Evolutionary conservation across 2,113 vertebrate genomes (phyloP).

Genomic region (Octodon degus): DNA sequence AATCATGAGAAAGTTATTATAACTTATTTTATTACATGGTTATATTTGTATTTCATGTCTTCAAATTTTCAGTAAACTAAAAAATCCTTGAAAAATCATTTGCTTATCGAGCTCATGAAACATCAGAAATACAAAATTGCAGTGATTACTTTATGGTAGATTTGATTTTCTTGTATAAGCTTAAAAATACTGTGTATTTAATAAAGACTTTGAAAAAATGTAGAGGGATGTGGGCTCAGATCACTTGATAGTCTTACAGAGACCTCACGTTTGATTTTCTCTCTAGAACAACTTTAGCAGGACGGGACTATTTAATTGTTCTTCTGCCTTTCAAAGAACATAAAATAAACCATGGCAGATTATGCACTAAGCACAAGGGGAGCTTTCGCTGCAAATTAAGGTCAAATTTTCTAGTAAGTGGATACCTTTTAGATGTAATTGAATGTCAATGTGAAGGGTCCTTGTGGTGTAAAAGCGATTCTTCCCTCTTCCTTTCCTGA

Average conservation of each 20-base stretch:
- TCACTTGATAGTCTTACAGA: constrained; percentile 16
- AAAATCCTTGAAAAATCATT: not conserved
- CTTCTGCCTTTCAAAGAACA: constrained; percentile 50
- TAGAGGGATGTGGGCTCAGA: not conserved
- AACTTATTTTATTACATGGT: not conserved
- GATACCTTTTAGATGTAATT: constrained; percentile 24
- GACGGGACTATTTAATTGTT: constrained; percentile 63
- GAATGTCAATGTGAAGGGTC: constrained; percentile 35
- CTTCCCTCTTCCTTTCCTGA: not conserved
- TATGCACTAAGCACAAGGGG: constrained; percentile 34
- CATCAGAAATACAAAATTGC: not conserved
- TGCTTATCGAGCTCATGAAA: not conserved
- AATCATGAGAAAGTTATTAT: not conserved
- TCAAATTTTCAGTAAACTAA: not conserved
- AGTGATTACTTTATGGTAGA: not conserved
- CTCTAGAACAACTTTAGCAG: constrained; percentile 25
- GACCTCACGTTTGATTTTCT: constrained; percentile 48
- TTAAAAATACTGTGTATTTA: not conserved
- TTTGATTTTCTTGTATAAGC: not conserved
- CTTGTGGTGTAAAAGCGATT: constrained; percentile 43
- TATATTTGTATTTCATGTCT: not conserved
- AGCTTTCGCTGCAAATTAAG: constrained; percentile 64
- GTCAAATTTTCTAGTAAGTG: constrained; percentile 57
- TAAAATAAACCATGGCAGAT: constrained; percentile 53
- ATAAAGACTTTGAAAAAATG: not conserved